These are phyloP conservation scores for Lates calcarifer DNA, from an alignment of 2,113 vertebrate genomes.

Conservation along the genomic window DNA sequence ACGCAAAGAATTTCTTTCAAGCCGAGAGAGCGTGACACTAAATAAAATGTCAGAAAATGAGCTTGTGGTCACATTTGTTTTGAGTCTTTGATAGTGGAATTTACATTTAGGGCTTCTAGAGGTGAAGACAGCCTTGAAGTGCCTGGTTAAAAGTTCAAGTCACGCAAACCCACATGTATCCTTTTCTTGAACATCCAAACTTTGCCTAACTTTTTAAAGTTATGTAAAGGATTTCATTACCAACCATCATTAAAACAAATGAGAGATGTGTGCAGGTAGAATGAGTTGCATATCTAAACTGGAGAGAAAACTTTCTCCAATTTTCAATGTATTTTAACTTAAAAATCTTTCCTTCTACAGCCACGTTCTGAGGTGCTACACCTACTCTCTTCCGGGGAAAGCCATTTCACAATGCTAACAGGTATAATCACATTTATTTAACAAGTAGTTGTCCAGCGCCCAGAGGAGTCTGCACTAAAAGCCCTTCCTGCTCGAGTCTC, in stretches of 20 bases:
- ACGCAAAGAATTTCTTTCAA: not conserved
- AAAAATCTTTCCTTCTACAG: no score
- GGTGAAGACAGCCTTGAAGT: not conserved
- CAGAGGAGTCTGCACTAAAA: no score
- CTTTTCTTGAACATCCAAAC: not conserved
- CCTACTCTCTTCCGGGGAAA: no score
- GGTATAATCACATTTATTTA: no score
- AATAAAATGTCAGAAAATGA: slow-evolving; percentile 6
- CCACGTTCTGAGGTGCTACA: no score
- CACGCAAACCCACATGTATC: not conserved
- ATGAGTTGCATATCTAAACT: not conserved
- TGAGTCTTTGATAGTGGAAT: not conserved
- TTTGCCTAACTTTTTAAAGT: not conserved
- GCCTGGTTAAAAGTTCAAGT: not conserved
- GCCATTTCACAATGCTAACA: no score
- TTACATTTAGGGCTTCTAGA: not conserved
- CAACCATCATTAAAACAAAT: no score
- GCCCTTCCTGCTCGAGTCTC: slow-evolving; percentile 52
- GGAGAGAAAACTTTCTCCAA: not conserved
- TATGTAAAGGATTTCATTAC: not conserved
- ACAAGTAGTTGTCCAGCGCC: no score
- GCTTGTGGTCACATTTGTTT: not conserved
- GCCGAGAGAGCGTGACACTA: not conserved
- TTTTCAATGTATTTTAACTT: not conserved
- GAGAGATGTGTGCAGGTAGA: no score